phyloP scores from a whole-genome alignment of 2,113 vertebrate genomes.

The Odocoileus virginianus region DNA sequence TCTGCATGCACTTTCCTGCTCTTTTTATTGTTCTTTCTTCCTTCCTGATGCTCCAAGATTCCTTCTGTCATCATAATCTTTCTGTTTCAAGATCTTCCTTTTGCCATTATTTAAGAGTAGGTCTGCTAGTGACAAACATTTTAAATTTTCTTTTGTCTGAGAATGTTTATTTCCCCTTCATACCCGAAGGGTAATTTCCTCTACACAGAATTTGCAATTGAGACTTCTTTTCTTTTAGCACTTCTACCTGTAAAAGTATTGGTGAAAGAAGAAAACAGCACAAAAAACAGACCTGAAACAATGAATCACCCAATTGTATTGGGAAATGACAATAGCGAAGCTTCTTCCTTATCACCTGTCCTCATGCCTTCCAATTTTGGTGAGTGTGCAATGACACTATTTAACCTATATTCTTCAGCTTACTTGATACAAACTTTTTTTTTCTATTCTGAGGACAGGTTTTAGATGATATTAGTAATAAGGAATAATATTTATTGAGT shows the following conservation, averaged over 20 bases:
- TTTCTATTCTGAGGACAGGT: conserved; percentile 15
- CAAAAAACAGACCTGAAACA: neutral
- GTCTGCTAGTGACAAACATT: neutral
- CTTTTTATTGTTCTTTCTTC: neutral
- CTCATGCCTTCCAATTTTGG: conserved; percentile 52
- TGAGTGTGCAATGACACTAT: conserved; percentile 63
- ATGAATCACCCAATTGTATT: neutral
- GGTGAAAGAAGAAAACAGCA: neutral
- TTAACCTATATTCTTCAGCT: neutral
- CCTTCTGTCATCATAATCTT: neutral
- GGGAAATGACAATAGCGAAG: conserved; percentile 20
- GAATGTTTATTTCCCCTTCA: neutral
- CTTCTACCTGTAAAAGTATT: neutral
- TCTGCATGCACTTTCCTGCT: neutral
- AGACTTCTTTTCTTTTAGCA: neutral
- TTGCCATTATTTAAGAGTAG: neutral
- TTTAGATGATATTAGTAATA: neutral
- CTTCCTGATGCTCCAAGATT: neutral
- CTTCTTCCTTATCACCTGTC: conserved; percentile 49
- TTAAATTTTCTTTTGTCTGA: neutral
- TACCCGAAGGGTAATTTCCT: neutral
- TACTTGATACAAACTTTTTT: neutral
- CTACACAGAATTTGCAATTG: neutral
- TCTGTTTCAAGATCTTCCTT: neutral
- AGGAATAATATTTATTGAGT: neutral